These are phyloP conservation scores for Diadumene lineata DNA, from an alignment of 92 coral and sea anemone genomes.

Conservation along the genomic window DNA sequence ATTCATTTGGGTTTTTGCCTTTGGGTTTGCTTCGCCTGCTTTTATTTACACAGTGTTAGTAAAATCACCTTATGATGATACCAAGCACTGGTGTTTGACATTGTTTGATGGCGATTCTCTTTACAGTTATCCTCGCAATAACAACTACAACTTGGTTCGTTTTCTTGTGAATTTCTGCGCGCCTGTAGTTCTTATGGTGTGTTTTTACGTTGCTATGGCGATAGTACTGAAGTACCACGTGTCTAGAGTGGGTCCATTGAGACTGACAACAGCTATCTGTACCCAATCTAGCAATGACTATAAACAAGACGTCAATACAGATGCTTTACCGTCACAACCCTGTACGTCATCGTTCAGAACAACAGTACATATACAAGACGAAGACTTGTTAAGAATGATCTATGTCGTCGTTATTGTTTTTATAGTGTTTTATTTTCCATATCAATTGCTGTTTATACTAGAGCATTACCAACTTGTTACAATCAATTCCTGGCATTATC, in stretches of 20 bases:
- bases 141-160: not conserved
- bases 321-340: not conserved
- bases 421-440: slow-evolving; percentile 51
- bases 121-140: not conserved
- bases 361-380: slow-evolving; percentile 20
- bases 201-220: slow-evolving; percentile 52
- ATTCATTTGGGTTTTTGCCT: slow-evolving; percentile 42
- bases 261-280: not conserved
- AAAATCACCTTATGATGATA: slow-evolving; percentile 22
- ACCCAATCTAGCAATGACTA: not conserved
- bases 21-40: slow-evolving; percentile 28
- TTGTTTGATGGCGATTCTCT: slow-evolving; percentile 26
- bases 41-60: slow-evolving; percentile 2
- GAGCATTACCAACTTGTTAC: slow-evolving; percentile 12
- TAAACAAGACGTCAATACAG: too few species aligned
- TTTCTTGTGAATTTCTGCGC: slow-evolving; percentile 40
- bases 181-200: slow-evolving; percentile 49
- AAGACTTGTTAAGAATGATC: slow-evolving; percentile 58
- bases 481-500: slow-evolving; percentile 20
- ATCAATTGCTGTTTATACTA: slow-evolving; percentile 46
- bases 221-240: slow-evolving; percentile 22
- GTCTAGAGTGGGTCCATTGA: not conserved
- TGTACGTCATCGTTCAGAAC: not conserved
- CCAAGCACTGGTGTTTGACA: slow-evolving; percentile 24
- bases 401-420: slow-evolving; percentile 46